These are phyloP conservation scores for Pseudotriccus pelzelni DNA, from an alignment of 2,797 vertebrate genomes.

Conservation along the genomic window DNA sequence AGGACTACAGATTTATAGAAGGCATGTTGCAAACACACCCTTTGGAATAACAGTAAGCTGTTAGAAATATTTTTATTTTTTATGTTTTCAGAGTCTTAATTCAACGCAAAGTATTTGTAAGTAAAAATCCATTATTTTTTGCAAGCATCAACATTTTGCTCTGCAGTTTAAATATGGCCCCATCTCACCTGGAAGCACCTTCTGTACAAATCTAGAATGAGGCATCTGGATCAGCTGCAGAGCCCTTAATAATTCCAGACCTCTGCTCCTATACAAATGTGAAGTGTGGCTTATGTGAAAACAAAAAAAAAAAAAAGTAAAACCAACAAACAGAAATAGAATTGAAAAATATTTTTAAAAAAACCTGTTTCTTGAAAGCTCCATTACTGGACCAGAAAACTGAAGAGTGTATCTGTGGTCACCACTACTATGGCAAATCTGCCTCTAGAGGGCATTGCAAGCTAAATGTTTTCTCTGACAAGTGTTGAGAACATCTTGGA, in stretches of 20 bases:
- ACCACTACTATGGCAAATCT: not conserved
- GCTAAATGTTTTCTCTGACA: slow-evolving; percentile 21
- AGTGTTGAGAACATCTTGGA: not conserved
- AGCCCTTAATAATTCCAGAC: not conserved
- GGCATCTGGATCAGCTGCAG: not conserved
- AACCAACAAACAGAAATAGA: fast-evolving
- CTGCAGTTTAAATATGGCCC: not conserved
- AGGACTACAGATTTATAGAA: not conserved
- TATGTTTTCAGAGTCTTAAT: not conserved
- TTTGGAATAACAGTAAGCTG: not conserved
- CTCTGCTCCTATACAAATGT: not conserved
- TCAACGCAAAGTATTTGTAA: not conserved
- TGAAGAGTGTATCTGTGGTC: not conserved
- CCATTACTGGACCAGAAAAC: not conserved
- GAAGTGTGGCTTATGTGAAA: not conserved
- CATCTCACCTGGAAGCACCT: not conserved
- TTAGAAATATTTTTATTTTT: not conserved
- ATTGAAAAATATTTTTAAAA: too few relatives aligned
- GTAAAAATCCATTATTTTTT: not conserved
- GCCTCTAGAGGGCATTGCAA: slow-evolving; percentile 68
- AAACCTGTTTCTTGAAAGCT: not conserved
- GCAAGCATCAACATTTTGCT: not conserved
- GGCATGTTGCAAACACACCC: not conserved
- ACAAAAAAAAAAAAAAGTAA: fast-evolving
- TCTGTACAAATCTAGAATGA: not conserved